These are phyloP conservation scores for Ellobium chinense DNA, from an alignment of 2,888 invertebrate species.

Conservation along the genomic window DNA sequence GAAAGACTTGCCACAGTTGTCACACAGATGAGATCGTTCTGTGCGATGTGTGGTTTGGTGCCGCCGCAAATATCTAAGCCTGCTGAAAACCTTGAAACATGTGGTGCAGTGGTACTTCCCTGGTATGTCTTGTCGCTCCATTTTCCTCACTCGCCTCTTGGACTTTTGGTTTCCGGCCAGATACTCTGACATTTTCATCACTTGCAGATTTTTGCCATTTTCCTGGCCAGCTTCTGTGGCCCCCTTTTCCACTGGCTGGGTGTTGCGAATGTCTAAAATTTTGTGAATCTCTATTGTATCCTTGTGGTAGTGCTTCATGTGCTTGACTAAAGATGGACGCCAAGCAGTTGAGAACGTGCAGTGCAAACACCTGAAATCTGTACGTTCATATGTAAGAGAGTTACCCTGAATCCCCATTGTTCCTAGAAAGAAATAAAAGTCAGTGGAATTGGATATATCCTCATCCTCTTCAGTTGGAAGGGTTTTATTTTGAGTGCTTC, in stretches of 20 bases:
- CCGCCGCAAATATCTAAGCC: slow-evolving; percentile 69
- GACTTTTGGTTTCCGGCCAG: slow-evolving; percentile 43
- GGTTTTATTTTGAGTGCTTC: not conserved
- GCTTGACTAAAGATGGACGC: slow-evolving; percentile 62
- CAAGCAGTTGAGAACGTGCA: slow-evolving; percentile 64
- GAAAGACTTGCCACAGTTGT: slow-evolving; percentile 73
- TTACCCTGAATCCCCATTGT: slow-evolving; percentile 57
- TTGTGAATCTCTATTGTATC: slow-evolving; percentile 61
- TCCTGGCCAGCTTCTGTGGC: slow-evolving; percentile 15
- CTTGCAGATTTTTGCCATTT: slow-evolving; percentile 36
- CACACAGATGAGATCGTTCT: slow-evolving; percentile 68
- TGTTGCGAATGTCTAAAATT: slow-evolving; percentile 50
- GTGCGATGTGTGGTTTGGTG: slow-evolving; percentile 65
- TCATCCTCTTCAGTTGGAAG: not conserved
- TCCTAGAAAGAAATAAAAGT: slow-evolving; percentile 63
- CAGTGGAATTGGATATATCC: slow-evolving; percentile 5
- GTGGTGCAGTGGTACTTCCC: slow-evolving; percentile 65
- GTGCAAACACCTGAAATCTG: slow-evolving; percentile 68
- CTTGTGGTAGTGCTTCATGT: slow-evolving; percentile 68
- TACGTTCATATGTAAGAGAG: slow-evolving; percentile 60
- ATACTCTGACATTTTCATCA: slow-evolving; percentile 71
- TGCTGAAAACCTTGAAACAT: slow-evolving; percentile 69
- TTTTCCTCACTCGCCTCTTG: slow-evolving; percentile 52
- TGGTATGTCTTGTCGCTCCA: slow-evolving; percentile 69
- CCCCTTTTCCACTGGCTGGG: slow-evolving; percentile 16